A percentile compares a stretch with the other conserved stretches of the same genome.
Conservation (phyloP, 92 coral and sea anemone species). For the Porites divaricata region DNA sequence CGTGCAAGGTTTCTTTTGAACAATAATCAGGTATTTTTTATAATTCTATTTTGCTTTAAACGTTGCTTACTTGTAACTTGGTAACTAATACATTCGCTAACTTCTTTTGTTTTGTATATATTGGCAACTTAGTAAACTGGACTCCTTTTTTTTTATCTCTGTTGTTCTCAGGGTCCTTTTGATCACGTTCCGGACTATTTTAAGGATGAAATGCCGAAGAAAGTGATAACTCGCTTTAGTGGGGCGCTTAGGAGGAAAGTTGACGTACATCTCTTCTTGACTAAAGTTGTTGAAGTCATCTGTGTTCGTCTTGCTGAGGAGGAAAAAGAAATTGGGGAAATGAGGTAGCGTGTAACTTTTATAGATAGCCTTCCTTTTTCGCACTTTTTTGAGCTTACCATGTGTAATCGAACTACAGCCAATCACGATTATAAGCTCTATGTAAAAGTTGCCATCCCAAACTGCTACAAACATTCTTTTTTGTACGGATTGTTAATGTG, state of each 20-base stretch:
- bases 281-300: constrained; percentile 54
- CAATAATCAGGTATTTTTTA: constrained; percentile 47
- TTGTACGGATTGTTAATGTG: too few species aligned
- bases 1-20: constrained; percentile 57
- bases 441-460: too few species aligned
- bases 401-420: too few species aligned
- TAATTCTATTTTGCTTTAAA: too few species aligned
- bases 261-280: constrained; percentile 44
- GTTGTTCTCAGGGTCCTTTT: constrained; percentile 50
- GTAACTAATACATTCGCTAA: too few species aligned
- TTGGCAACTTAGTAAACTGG: neutral
- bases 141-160: neutral
- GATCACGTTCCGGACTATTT: constrained; percentile 41
- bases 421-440: too few species aligned
- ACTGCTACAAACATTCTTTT: too few species aligned
- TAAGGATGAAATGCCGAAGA: constrained; percentile 29
- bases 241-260: constrained; percentile 25
- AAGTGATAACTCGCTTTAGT: constrained; percentile 12
- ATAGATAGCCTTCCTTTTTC: too few species aligned
- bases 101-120: neutral
- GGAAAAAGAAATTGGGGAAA: constrained; percentile 5
- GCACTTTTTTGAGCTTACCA: too few species aligned
- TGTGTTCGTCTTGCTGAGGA: constrained; percentile 32
- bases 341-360: constrained; percentile 21
- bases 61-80: too few species aligned